Percentiles rank a stretch among this genome's conserved stretches.
Conservation (phyloP, 2,888 invertebrate genomes). For the Imbricaverruca yamaguchii region DNA sequence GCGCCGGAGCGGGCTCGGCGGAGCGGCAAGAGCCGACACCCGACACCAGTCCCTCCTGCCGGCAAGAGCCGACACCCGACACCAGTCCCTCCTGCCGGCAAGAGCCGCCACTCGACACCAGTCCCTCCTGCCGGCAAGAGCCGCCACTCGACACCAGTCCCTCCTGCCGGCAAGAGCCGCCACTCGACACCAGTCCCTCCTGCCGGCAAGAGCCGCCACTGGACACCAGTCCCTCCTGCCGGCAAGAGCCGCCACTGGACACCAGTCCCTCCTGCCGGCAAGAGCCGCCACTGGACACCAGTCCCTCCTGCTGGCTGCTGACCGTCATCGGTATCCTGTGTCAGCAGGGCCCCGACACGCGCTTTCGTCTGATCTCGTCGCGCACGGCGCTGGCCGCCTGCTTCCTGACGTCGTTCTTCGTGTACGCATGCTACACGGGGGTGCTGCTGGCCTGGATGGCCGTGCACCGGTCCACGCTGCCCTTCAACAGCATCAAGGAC, state of each 20-base stretch:
- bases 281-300: background rate
- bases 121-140: background rate
- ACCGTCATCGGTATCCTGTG: background rate
- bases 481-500: background rate
- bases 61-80: background rate
- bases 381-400: background rate
- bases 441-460: background rate
- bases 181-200: too few species aligned
- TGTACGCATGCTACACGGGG: background rate
- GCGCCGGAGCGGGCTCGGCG: too few species aligned
- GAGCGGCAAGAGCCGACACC: too few species aligned
- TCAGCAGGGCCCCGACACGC: background rate
- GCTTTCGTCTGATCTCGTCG: background rate
- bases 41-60: too few species aligned
- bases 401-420: background rate
- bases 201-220: too few species aligned
- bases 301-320: background rate
- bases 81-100: background rate
- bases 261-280: too few species aligned
- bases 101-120: background rate
- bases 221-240: too few species aligned
- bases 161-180: background rate
- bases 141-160: background rate
- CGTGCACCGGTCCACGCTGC: background rate
- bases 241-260: too few species aligned